phyloP scores from a whole-genome alignment of 1,140 invertebrate species.

The Schlechtendalia chinensis region DNA sequence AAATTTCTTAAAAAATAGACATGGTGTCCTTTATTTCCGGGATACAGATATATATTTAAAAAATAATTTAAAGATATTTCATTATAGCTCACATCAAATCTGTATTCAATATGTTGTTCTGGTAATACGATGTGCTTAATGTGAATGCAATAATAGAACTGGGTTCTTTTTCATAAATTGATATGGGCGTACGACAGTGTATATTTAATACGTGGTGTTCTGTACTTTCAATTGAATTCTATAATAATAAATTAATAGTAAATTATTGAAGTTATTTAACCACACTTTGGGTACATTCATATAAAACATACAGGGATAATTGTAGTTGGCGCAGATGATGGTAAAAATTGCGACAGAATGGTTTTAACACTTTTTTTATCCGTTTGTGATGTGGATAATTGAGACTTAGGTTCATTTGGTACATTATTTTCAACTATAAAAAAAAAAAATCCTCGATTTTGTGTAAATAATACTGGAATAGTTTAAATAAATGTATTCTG shows the following conservation, averaged over 20 bases:
- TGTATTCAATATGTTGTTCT: conserved; percentile 36
- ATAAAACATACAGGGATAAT: conserved; percentile 24
- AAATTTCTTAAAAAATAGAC: too few relatives aligned
- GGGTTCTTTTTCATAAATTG: conserved; percentile 81
- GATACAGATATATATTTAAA: too few relatives aligned
- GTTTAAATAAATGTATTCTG: not conserved
- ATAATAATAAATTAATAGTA: conserved; percentile 51
- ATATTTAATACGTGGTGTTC: conserved; percentile 67
- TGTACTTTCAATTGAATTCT: conserved; percentile 63
- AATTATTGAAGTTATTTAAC: not conserved
- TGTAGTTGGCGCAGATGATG: conserved; percentile 53
- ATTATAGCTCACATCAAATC: conserved; percentile 14
- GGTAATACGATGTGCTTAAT: conserved; percentile 71
- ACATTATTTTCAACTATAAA: conserved; percentile 28
- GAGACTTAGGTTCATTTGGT: conserved; percentile 37
- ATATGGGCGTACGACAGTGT: conserved; percentile 66
- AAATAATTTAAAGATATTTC: not conserved
- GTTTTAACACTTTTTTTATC: conserved; percentile 71
- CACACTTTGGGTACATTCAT: not conserved
- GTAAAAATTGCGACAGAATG: conserved; percentile 68
- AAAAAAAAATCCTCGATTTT: not conserved
- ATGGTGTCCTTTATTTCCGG: too few relatives aligned
- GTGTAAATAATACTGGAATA: not conserved
- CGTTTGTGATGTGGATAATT: conserved; percentile 41
- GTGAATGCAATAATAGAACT: conserved; percentile 88